These are phyloP conservation scores for Chaenogobius annularis DNA, from an alignment of 2,113 vertebrate species.

Conservation along the genomic window DNA sequence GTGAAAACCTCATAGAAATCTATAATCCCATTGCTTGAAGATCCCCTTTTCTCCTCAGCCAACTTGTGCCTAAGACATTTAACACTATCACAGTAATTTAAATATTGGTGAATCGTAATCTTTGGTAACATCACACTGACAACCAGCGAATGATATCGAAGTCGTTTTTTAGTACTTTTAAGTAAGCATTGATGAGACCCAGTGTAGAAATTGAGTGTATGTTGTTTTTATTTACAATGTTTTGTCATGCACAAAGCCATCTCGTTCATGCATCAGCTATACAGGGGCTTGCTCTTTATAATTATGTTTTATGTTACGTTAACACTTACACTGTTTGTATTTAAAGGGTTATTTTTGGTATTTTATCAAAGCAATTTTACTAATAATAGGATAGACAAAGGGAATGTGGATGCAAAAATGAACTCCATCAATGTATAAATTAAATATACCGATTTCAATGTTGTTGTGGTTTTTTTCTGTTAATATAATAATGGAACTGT, in stretches of 20 bases:
- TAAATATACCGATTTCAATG: background rate
- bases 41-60: background rate
- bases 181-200: background rate
- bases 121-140: background rate
- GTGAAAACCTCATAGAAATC: constrained; percentile 6
- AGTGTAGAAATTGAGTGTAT: background rate
- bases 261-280: background rate
- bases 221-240: background rate
- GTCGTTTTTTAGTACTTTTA: background rate
- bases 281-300: constrained; percentile 2
- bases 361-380: constrained; percentile 20
- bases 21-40: background rate
- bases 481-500: background rate
- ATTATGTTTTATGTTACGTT: constrained; percentile 4
- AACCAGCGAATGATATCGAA: background rate
- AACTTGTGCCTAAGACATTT: background rate
- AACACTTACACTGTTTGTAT: background rate
- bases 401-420: constrained; percentile 36
- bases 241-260: background rate
- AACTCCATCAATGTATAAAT: constrained; percentile 3
- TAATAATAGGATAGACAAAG: constrained; percentile 47
- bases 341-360: constrained; percentile 15
- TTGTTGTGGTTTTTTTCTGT: background rate
- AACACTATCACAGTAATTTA: too few relatives aligned
- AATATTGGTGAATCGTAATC: background rate